Evolutionary conservation across 2,797 vertebrate genomes (phyloP).

Genomic region (Rhodeus uyekii): DNA sequence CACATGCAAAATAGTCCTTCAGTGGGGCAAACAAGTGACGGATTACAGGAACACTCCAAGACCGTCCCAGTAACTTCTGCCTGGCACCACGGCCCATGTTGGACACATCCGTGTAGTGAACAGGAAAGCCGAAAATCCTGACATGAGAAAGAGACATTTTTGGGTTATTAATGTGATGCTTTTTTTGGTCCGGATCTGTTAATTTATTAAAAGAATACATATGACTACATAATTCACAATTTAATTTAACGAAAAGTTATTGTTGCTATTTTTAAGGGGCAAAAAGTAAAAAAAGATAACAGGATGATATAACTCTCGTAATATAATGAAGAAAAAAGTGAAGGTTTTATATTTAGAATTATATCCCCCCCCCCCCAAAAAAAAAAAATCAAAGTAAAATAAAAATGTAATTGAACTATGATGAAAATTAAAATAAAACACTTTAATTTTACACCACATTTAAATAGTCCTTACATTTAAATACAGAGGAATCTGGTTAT

Average conservation of each 20-base stretch:
- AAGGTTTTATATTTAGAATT: no score
- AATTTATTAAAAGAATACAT: not conserved
- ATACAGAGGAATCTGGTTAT: no score
- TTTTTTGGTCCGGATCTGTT: not conserved
- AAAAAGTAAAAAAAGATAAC: not conserved
- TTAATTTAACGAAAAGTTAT: not conserved
- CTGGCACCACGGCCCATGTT: conserved; percentile 86
- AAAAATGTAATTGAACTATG: no score
- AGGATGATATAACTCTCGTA: not conserved
- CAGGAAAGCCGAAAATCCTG: conserved; percentile 96
- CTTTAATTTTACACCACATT: no score
- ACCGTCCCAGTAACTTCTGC: conserved; percentile 90
- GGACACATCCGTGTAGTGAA: conserved; percentile 92
- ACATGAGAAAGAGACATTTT: not conserved
- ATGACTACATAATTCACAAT: not conserved
- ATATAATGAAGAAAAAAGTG: not conserved
- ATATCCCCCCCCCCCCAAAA: no score
- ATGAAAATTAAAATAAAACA: no score
- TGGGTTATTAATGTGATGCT: not conserved
- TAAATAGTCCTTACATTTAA: no score
- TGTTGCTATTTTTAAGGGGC: not conserved
- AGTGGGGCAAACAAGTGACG: conserved; percentile 93
- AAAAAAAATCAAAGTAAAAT: no score
- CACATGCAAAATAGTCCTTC: conserved; percentile 96
- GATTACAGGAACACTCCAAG: conserved; percentile 95